Evolutionary conservation across 2,888 invertebrate genomes (phyloP).

Genomic region (Disparrhopalites patrizii): DNA sequence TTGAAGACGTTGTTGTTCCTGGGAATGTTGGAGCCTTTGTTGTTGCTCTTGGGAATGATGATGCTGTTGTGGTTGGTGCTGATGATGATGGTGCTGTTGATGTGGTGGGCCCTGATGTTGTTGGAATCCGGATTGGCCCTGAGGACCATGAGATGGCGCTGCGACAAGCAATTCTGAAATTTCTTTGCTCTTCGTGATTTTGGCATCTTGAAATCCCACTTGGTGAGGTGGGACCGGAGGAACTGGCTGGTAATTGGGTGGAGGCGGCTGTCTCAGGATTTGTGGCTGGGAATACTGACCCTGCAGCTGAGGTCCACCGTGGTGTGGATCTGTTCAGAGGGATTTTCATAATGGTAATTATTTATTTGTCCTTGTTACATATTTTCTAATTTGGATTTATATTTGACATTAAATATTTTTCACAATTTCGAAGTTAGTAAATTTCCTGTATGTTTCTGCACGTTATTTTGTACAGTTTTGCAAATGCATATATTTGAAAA

Average conservation of each 20-base stretch:
- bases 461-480: not conserved
- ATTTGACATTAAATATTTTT: no score
- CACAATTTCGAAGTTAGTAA: conserved; percentile 1
- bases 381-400: no score
- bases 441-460: not conserved
- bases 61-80: conserved; percentile 18
- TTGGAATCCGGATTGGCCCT: conserved; percentile 20
- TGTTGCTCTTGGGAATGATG: conserved; percentile 21
- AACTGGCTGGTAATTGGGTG: conserved; percentile 16
- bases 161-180: conserved; percentile 26
- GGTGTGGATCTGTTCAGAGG: not conserved
- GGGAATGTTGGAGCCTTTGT: conserved; percentile 12
- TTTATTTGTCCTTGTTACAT: no score
- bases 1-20: conserved; percentile 29
- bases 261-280: conserved; percentile 26
- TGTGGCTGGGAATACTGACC: conserved; percentile 29
- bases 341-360: not conserved
- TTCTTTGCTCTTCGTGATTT: conserved; percentile 14
- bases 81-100: conserved; percentile 31
- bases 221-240: conserved; percentile 13
- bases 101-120: conserved; percentile 28
- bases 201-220: not conserved
- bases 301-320: conserved; percentile 31
- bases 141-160: conserved; percentile 30
- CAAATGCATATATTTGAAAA: not conserved